A percentile compares a stretch with the other conserved stretches of the same genome.
phyloP scores from a whole-genome alignment of 2,797 vertebrate species.

The Nasua narica region DNA sequence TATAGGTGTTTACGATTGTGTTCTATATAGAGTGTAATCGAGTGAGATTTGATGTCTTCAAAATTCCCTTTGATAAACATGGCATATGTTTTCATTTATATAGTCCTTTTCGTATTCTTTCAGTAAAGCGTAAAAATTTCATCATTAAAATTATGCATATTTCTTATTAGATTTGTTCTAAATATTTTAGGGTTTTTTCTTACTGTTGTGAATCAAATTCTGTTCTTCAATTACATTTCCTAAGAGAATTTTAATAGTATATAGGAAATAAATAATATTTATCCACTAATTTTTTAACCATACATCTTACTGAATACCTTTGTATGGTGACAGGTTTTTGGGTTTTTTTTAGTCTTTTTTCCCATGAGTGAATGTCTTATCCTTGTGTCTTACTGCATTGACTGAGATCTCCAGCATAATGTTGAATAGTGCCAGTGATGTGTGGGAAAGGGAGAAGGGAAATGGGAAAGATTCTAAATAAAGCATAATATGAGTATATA shows the following conservation, averaged over 20 bases:
- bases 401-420: neutral
- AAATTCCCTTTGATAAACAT: neutral
- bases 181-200: neutral
- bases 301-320: neutral
- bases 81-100: neutral
- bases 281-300: neutral
- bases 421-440: neutral
- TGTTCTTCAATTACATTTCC: neutral
- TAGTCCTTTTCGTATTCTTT: neutral
- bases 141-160: neutral
- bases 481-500: neutral
- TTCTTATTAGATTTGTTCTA: constrained; percentile 12
- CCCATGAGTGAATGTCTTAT: neutral
- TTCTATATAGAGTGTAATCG: neutral
- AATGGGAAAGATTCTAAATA: neutral
- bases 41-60: neutral
- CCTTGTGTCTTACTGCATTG: neutral
- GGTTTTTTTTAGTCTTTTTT: neutral
- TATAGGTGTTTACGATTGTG: neutral
- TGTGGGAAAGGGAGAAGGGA: neutral
- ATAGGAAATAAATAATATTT: neutral
- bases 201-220: neutral
- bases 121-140: neutral
- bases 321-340: neutral
- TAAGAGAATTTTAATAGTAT: neutral